Base-by-base conservation (phyloP, 2,113 vertebrate genomes). In the Dicerorhinus sumatrensis region DNA sequence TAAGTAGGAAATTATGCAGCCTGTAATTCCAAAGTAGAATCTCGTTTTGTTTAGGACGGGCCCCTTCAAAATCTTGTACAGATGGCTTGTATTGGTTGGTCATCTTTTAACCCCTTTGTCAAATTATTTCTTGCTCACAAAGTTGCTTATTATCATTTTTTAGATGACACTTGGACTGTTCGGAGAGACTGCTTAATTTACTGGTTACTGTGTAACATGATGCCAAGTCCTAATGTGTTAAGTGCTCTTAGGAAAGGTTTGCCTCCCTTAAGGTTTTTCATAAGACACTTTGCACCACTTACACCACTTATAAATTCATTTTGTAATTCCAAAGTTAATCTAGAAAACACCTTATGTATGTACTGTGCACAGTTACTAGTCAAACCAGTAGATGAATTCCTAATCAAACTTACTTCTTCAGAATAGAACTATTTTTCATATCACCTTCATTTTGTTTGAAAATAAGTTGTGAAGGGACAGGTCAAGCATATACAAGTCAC, bases 401-500 rank as follows among this genome's bases (percentile, higher is more conserved):
- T 88, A 96, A 81, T 83, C 18, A 18, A 60, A n/a, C 9, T 62
- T 23, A 48, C 54, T 27, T 96, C 72, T 93, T 96, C 67, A 62
- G 27, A 62, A 63, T 0, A 91, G 18, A 92, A 67, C 6, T 56
- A 48, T 75, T 21, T 91, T 97, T 76, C n/a, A 6, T 76, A 48
- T 97, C 86, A 90, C 36, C 91, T 97, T 85, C 77, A 89, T 96
- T 93, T 82, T 83, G 5, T 70, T 97, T 94, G 75, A 42, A 97
- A 98, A 96, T 73, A 95, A 93, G 42, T 92, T 82, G 13, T 91
- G 16, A 48, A 97, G 27, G 84, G 62, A 77, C 4, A 86, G 39
- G 72, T 85, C 77, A 96, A 60, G 29, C 58, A 96, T 94, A 23
- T 96, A 67, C 3, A 97, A 97, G 60, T 42, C 98, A 97, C 72